Evolutionary conservation across 2,113 vertebrate species (phyloP).

Genomic region (Dolichotis patagonum): DNA sequence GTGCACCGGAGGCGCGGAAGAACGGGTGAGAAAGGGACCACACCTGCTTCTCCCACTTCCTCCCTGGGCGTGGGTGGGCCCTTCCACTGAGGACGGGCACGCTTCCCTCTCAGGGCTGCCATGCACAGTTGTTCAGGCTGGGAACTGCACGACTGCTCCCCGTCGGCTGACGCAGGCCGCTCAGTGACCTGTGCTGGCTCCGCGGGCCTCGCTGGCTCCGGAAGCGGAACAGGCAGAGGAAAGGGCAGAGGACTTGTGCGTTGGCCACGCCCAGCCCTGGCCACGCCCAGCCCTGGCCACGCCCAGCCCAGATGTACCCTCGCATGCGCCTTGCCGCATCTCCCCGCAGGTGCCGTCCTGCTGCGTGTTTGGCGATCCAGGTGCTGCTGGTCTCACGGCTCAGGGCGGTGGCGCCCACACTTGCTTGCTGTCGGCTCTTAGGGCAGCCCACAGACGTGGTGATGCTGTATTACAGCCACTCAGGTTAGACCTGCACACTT

Average conservation of each 20-base stretch:
- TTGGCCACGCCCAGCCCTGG: not conserved
- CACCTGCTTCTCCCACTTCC: not conserved
- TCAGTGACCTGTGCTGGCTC: not conserved
- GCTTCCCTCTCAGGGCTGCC: too few relatives aligned
- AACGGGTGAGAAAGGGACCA: too few relatives aligned
- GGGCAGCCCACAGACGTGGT: too few relatives aligned
- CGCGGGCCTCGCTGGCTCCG: not conserved
- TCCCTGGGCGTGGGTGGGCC: not conserved
- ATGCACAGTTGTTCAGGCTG: not conserved
- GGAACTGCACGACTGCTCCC: not conserved
- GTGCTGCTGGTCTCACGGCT: accelerated
- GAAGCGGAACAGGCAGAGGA: too few relatives aligned
- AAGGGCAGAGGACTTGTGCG: not conserved
- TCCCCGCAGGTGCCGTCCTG: not conserved
- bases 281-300: too few relatives aligned
- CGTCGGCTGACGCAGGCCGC: accelerated
- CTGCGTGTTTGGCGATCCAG: accelerated
- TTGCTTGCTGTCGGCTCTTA: not conserved
- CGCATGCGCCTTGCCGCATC: too few relatives aligned
- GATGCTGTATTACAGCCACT: not conserved
- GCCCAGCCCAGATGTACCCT: not conserved
- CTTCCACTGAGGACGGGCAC: too few relatives aligned
- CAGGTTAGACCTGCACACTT: not conserved
- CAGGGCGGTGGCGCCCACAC: accelerated
- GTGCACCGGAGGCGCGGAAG: not conserved